Evolutionary conservation across 2,113 vertebrate genomes (phyloP).

Genomic region (Hippopotamus amphibius): DNA sequence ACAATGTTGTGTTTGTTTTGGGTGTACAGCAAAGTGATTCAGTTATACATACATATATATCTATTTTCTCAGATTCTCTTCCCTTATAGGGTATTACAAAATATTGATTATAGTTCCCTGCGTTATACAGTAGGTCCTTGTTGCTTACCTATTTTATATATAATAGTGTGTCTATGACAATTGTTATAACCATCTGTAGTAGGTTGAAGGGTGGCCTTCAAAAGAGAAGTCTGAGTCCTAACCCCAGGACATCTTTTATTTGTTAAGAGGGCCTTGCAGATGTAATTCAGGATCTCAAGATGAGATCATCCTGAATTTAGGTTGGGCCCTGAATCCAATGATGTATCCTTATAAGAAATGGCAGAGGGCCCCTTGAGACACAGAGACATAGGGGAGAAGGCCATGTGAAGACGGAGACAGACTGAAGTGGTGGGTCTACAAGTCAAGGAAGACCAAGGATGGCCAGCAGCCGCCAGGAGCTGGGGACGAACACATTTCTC

Average conservation of each 20-base stretch:
- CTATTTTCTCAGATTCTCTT: too few species aligned
- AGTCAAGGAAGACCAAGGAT: rapidly evolving
- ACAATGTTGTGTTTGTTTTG: too few species aligned
- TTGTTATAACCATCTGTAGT: background rate
- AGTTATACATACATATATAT: too few species aligned
- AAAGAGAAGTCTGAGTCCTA: background rate
- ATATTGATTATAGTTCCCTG: too few species aligned
- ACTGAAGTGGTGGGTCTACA: background rate
- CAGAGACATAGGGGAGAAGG: background rate
- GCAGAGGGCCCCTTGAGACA: too few species aligned
- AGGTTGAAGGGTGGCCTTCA: background rate
- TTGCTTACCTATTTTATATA: too few species aligned
- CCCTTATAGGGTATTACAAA: too few species aligned
- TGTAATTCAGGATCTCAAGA: background rate
- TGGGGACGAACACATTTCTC: background rate
- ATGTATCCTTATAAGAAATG: background rate
- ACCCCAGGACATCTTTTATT: background rate
- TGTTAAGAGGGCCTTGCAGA: background rate
- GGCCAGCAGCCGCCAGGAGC: too few species aligned
- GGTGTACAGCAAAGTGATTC: too few species aligned
- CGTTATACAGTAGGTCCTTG: too few species aligned
- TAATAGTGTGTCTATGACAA: too few species aligned
- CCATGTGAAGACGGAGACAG: background rate
- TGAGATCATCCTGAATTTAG: background rate
- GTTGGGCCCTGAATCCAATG: background rate